These are phyloP conservation scores for Spheniscus humboldti DNA, from an alignment of 2,797 vertebrate species.

Conservation along the genomic window DNA sequence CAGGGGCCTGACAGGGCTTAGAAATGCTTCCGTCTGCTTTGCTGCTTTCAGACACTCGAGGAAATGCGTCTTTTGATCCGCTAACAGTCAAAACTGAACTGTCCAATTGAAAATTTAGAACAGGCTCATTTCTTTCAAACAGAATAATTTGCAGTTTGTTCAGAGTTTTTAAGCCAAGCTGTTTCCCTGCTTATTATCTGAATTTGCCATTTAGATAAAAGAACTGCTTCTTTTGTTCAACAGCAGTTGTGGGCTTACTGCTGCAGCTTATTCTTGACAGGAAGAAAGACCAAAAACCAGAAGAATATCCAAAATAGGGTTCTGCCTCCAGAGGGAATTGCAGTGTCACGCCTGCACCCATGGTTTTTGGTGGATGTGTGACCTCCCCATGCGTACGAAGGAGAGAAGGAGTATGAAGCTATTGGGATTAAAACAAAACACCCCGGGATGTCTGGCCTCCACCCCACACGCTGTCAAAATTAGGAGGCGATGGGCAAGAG, in stretches of 20 bases:
- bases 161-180: not conserved
- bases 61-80: not conserved
- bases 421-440: not conserved
- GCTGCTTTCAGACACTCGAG: not conserved
- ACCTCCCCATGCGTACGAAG: accelerated
- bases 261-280: not conserved
- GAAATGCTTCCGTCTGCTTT: not conserved
- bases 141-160: not conserved
- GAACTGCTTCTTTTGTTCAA: not conserved
- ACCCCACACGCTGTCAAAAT: not conserved
- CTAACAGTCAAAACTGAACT: not conserved
- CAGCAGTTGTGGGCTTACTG: not conserved
- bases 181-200: not conserved
- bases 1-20: not conserved
- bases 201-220: not conserved
- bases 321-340: not conserved
- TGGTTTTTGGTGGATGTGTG: not conserved
- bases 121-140: not conserved
- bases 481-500: not conserved
- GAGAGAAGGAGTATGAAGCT: not conserved
- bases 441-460: not conserved
- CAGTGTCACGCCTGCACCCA: not conserved
- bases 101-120: not conserved
- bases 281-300: not conserved
- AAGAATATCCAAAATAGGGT: not conserved